Percentiles rank a stretch among this genome's conserved stretches.
Evolutionary conservation across 2,888 invertebrate genomes (phyloP).

Genomic region (Lochmaea crataegi): DNA sequence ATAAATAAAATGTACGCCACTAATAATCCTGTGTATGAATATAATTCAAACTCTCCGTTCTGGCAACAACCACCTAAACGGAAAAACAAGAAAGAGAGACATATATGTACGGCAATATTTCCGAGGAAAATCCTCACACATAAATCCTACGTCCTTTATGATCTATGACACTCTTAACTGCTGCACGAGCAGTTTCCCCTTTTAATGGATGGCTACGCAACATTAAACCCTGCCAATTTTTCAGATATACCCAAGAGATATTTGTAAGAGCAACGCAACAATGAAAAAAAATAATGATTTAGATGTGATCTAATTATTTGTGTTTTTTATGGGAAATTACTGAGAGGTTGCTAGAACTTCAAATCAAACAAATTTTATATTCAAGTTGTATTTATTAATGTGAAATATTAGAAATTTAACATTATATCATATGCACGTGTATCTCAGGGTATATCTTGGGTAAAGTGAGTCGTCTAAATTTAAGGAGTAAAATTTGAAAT

Average conservation of each 20-base stretch:
- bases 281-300: too few relatives aligned
- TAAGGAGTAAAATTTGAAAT: too few relatives aligned
- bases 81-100: slow-evolving; percentile 26
- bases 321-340: too few relatives aligned
- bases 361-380: too few relatives aligned
- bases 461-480: too few relatives aligned
- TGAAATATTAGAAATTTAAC: too few relatives aligned
- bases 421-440: too few relatives aligned
- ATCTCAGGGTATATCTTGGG: too few relatives aligned
- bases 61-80: slow-evolving; percentile 26
- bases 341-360: too few relatives aligned
- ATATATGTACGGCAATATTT: slow-evolving; percentile 29
- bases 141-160: slow-evolving; percentile 32
- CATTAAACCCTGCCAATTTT: slow-evolving; percentile 17
- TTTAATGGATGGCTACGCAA: slow-evolving; percentile 28
- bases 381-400: too few relatives aligned
- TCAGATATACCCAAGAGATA: neutral
- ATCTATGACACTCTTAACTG: slow-evolving; percentile 30
- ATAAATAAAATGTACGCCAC: slow-evolving; percentile 23
- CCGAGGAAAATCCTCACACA: slow-evolving; percentile 26
- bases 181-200: slow-evolving; percentile 19
- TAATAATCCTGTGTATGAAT: slow-evolving; percentile 32
- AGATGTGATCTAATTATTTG: too few relatives aligned
- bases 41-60: slow-evolving; percentile 29
- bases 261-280: neutral